Conservation (phyloP, 2,797 vertebrate genomes). For the Hydrocynus forskahlii region DNA sequence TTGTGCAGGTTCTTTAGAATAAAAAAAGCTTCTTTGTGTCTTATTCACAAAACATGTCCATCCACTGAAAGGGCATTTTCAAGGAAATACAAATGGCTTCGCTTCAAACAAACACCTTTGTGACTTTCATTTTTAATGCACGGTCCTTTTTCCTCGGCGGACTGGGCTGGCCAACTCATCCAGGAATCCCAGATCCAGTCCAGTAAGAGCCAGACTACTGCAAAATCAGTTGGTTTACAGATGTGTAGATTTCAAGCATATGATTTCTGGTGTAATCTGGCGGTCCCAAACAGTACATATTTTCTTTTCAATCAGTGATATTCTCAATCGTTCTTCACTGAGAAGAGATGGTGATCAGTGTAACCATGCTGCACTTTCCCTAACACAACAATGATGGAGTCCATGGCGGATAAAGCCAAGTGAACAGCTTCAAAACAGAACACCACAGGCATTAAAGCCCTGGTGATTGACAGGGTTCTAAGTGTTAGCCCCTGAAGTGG, state of each 20-base stretch:
- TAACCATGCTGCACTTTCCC: not conserved
- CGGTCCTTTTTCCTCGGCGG: too few species aligned
- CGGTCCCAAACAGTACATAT: too few species aligned
- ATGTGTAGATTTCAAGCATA: too few species aligned
- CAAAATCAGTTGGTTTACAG: too few species aligned
- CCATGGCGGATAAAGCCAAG: conserved; percentile 1
- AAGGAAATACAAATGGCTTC: too few species aligned
- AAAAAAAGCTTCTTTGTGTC: too few species aligned
- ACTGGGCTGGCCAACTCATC: not conserved
- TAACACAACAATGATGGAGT: not conserved
- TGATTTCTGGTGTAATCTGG: too few species aligned
- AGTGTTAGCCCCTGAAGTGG: conserved; percentile 69
- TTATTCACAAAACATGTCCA: too few species aligned
- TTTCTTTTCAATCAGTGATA: not conserved
- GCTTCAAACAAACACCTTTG: too few species aligned
- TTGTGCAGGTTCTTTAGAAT: too few species aligned
- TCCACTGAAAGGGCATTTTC: too few species aligned
- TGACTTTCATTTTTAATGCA: too few species aligned
- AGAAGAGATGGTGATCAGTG: not conserved
- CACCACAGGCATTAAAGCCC: conserved; percentile 17
- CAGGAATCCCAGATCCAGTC: not conserved
- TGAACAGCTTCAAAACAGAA: conserved; percentile 10
- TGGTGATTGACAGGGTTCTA: conserved; percentile 57
- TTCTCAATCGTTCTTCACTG: not conserved
- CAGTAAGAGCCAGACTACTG: not conserved